Conservation (phyloP, 2,113 vertebrate genomes). For the Cinclus mexicanus region DNA sequence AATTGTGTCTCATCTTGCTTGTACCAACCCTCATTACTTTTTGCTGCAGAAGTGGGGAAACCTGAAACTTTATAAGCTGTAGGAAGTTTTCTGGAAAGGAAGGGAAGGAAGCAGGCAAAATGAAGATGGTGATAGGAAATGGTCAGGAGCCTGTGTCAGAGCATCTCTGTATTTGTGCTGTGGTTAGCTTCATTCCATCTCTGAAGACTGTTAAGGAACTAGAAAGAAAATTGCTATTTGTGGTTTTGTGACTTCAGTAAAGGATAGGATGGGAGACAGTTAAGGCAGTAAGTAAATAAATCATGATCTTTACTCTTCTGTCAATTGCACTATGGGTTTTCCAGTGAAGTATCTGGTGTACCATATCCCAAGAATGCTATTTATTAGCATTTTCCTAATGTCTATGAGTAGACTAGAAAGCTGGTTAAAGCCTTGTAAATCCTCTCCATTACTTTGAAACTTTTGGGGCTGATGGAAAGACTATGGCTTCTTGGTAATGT, state of each 20-base stretch:
- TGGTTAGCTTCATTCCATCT: not conserved
- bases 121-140: not conserved
- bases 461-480: not conserved
- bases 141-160: rapidly evolving
- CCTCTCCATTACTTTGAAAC: not conserved
- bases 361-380: not conserved
- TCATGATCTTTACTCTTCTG: not conserved
- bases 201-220: not conserved
- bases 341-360: not conserved
- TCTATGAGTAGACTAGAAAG: not conserved
- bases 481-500: not conserved
- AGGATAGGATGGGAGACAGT: not conserved
- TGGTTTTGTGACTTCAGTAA: not conserved
- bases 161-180: not conserved
- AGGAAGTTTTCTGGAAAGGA: not conserved
- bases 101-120: not conserved
- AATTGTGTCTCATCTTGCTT: not conserved
- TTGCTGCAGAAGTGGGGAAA: not conserved
- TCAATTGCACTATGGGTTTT: rapidly evolving
- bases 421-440: not conserved
- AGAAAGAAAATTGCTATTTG: not conserved
- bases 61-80: not conserved
- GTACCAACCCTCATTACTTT: not conserved
- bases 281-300: not conserved
- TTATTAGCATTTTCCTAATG: not conserved